Conservation (phyloP, 2,888 invertebrate species). For the Amiota communis region DNA sequence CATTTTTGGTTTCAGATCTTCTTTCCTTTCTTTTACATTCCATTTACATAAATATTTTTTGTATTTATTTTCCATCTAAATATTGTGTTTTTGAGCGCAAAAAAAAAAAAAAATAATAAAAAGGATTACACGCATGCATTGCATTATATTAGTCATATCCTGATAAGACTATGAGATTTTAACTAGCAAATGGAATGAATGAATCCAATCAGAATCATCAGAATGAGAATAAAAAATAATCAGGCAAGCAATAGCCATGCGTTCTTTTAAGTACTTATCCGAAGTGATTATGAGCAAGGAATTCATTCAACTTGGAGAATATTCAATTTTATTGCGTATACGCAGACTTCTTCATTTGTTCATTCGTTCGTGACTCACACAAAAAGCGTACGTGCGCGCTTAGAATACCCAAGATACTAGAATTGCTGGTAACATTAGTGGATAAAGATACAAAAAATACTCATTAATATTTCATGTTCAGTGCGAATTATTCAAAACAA, state of each 20-base stretch:
- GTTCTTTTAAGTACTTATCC: slow-evolving; percentile 12
- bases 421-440: slow-evolving; percentile 6
- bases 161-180: background rate
- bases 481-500: slow-evolving; percentile 65
- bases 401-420: background rate
- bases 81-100: background rate
- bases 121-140: background rate
- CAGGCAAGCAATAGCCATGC: slow-evolving; percentile 35
- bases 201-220: slow-evolving; percentile 6
- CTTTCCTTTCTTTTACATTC: too few relatives aligned
- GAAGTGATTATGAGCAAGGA: slow-evolving; percentile 48
- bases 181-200: background rate
- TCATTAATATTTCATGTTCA: slow-evolving; percentile 67
- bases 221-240: slow-evolving; percentile 14
- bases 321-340: slow-evolving; percentile 64
- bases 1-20: background rate
- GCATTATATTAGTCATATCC: background rate
- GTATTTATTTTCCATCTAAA: slow-evolving; percentile 4
- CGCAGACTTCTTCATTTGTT: slow-evolving; percentile 38
- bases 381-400: too few relatives aligned
- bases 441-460: slow-evolving; percentile 37
- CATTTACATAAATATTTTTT: background rate
- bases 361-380: too few relatives aligned
- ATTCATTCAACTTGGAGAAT: slow-evolving; percentile 50
- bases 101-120: background rate